phyloP scores from a whole-genome alignment of 2,113 vertebrate genomes.

The Arvicanthis niloticus region DNA sequence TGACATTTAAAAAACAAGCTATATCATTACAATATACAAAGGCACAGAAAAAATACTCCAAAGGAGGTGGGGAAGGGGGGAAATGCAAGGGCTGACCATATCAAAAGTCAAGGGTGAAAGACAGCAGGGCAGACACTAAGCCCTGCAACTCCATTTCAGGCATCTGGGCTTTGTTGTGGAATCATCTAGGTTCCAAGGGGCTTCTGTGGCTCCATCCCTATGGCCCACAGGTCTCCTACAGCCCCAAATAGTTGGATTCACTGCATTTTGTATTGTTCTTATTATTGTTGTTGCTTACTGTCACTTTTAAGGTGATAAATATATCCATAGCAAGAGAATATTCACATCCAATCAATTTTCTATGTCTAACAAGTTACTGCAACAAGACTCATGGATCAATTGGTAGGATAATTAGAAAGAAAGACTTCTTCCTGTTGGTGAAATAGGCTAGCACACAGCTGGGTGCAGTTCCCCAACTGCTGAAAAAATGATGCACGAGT shows the following conservation, averaged over 20 bases:
- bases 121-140: background rate
- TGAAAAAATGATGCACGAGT: conserved; percentile 32
- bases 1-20: background rate
- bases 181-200: background rate
- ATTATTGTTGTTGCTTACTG: background rate
- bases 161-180: background rate
- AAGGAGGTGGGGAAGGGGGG: background rate
- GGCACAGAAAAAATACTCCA: background rate
- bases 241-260: conserved; percentile 12
- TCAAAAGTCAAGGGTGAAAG: background rate
- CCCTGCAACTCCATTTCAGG: background rate
- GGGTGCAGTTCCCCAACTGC: background rate
- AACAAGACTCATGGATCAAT: conserved; percentile 8
- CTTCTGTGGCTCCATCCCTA: too few relatives aligned
- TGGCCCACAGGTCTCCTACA: too few relatives aligned
- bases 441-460: background rate
- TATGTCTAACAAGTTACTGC: conserved; percentile 27
- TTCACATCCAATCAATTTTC: conserved; percentile 33
- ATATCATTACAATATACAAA: too few relatives aligned
- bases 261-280: background rate
- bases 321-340: background rate
- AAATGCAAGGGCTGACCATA: background rate
- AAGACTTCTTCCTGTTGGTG: background rate
- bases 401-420: background rate
- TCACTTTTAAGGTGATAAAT: conserved; percentile 44